Evolutionary conservation across 2,888 invertebrate species (phyloP).

Genomic region (Cataglyphis albicans): DNA sequence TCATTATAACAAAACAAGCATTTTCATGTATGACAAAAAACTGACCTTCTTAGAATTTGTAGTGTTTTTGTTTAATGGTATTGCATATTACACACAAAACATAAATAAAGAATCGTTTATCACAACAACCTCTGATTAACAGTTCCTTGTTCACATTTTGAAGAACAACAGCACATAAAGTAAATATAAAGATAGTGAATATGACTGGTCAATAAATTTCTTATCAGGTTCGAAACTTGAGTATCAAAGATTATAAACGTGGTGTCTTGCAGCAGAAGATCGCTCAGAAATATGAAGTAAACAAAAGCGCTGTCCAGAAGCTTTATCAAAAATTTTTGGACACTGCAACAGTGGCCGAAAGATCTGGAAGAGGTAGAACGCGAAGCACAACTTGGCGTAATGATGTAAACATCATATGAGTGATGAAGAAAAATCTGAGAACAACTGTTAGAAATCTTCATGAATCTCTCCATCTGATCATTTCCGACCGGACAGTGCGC

Average conservation of each 20-base stretch:
- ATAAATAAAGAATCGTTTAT: not conserved
- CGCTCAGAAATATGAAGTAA: too few species aligned
- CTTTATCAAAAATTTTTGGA: too few species aligned
- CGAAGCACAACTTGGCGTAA: too few species aligned
- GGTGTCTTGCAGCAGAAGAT: not conserved
- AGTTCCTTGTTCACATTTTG: not conserved
- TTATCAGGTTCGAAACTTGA: not conserved
- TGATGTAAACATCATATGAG: too few species aligned
- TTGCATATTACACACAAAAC: not conserved
- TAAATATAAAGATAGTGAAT: slow-evolving; percentile 21
- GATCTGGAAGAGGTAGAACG: too few species aligned
- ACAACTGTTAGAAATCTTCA: slow-evolving; percentile 43
- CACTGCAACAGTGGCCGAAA: too few species aligned
- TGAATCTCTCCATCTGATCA: slow-evolving; percentile 26
- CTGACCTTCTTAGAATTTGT: not conserved
- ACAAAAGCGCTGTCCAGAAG: too few species aligned
- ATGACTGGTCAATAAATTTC: slow-evolving; percentile 39
- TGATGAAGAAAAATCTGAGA: slow-evolving; percentile 25
- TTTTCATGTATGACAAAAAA: too few species aligned
- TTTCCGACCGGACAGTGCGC: slow-evolving; percentile 12
- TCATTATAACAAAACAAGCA: too few species aligned
- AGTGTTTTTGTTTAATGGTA: not conserved
- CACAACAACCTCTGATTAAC: slow-evolving; percentile 35
- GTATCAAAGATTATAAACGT: not conserved
- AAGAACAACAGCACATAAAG: not conserved